Percentiles rank a stretch among this genome's conserved stretches.
phyloP scores from a whole-genome alignment of 2,113 vertebrate species.

The Sisor rabdophorus region DNA sequence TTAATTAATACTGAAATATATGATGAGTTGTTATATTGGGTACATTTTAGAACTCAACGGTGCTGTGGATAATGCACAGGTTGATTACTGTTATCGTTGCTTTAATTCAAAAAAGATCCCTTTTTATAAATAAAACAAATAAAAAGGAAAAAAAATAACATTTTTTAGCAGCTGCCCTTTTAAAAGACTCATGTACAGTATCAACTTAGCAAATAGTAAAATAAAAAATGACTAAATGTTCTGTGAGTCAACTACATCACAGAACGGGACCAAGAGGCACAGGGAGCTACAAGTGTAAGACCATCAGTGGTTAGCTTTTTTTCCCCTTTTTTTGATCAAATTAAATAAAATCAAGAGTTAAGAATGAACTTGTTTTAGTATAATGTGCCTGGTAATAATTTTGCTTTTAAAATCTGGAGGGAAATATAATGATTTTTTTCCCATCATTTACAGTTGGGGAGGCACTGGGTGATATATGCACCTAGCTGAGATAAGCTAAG shows the following conservation, averaged over 20 bases:
- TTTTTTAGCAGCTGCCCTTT: slow-evolving; percentile 20
- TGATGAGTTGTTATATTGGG: not conserved
- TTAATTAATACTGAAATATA: not conserved
- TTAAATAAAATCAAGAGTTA: not conserved
- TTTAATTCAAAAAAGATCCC: too few species aligned
- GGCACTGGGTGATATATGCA: slow-evolving; percentile 60
- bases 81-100: too few species aligned
- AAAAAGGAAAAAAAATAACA: too few species aligned
- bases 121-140: too few species aligned
- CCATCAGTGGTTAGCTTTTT: slow-evolving; percentile 1
- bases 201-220: slow-evolving; percentile 14
- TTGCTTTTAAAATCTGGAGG: slow-evolving; percentile 56
- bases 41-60: slow-evolving; percentile 4
- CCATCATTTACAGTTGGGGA: slow-evolving; percentile 54
- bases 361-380: slow-evolving; percentile 46
- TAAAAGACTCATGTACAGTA: slow-evolving; percentile 18
- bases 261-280: slow-evolving; percentile 59
- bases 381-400: slow-evolving; percentile 52
- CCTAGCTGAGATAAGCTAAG: slow-evolving; percentile 60
- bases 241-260: slow-evolving; percentile 30
- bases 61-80: too few species aligned
- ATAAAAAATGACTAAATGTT: slow-evolving; percentile 29
- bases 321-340: not conserved
- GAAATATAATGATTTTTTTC: slow-evolving; percentile 67
- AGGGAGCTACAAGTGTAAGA: slow-evolving; percentile 32